Conservation (phyloP, 2,113 vertebrate genomes). For the Mastomys coucha region DNA sequence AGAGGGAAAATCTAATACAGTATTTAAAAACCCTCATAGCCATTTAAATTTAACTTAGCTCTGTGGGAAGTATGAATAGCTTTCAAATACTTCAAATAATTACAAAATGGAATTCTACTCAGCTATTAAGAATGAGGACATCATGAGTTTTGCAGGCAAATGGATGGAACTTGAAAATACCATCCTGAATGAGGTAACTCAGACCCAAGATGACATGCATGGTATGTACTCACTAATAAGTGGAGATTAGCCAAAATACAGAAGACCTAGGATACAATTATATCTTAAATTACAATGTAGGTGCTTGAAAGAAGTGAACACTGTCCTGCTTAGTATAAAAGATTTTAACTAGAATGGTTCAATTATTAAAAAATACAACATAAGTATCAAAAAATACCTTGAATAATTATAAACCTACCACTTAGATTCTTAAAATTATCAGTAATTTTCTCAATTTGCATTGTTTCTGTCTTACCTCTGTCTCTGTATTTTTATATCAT, state of each 20-base stretch:
- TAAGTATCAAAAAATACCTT: not conserved
- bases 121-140: no score
- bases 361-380: constrained; percentile 16
- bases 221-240: no score
- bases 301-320: not conserved
- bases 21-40: not conserved
- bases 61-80: not conserved
- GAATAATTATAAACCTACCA: not conserved
- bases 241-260: no score
- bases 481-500: not conserved
- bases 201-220: no score
- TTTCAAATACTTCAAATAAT: not conserved
- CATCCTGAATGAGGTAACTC: no score
- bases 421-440: not conserved
- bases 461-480: not conserved
- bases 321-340: not conserved
- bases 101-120: no score
- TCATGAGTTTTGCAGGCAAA: no score
- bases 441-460: constrained; percentile 1
- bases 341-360: not conserved
- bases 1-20: not conserved
- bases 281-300: not conserved
- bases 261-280: not conserved
- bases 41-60: not conserved
- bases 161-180: no score